Conservation (phyloP, 2,113 vertebrate genomes). For the Physeter macrocephalus region DNA sequence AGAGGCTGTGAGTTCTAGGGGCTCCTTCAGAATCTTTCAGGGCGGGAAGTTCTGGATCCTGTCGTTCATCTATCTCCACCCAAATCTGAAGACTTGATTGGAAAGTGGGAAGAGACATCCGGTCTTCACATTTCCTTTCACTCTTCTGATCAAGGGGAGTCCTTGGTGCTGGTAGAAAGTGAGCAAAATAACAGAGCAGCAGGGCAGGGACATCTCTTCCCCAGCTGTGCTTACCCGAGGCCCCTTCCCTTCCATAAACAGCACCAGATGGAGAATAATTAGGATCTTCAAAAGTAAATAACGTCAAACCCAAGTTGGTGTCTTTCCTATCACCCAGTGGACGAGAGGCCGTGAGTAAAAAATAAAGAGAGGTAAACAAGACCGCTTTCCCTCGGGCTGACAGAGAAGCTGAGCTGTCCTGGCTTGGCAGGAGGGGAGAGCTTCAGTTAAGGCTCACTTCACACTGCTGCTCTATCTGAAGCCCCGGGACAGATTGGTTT, state of each 20-base stretch:
- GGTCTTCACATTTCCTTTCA: not conserved
- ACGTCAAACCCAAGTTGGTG: not conserved
- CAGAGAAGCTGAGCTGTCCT: fast-evolving
- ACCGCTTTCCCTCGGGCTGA: not conserved
- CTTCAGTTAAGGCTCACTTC: fast-evolving
- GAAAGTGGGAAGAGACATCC: not conserved
- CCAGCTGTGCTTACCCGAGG: not conserved
- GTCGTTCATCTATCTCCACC: fast-evolving
- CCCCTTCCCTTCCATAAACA: not conserved
- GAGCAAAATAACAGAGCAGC: fast-evolving
- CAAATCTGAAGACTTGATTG: not conserved
- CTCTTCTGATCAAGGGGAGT: not conserved
- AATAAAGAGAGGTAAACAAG: not conserved
- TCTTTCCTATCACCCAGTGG: not conserved
- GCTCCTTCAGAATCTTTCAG: not conserved
- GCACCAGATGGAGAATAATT: not conserved
- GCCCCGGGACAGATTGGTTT: not conserved
- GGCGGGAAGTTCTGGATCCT: not conserved
- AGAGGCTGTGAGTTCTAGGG: not conserved
- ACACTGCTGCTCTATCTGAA: fast-evolving
- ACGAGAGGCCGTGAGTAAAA: not conserved
- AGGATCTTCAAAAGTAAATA: not conserved
- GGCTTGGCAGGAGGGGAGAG: fast-evolving
- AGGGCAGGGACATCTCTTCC: not conserved
- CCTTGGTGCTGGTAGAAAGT: not conserved